These are phyloP conservation scores for Amphimedon queenslandica DNA, from an alignment of 37 sponge, comb jelly and placozoan species.

Conservation along the genomic window DNA sequence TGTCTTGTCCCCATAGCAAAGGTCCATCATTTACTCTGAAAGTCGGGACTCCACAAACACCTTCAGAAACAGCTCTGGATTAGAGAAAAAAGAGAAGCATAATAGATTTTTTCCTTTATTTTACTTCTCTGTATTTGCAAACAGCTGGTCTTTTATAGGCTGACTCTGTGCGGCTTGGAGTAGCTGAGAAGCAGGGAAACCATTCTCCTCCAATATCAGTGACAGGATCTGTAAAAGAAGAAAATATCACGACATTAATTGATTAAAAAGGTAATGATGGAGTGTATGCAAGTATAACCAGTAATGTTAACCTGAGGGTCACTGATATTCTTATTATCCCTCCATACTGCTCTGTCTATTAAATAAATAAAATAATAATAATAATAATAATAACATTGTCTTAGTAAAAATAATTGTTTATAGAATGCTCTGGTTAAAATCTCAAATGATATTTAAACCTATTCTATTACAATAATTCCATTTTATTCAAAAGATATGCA, in stretches of 20 bases:
- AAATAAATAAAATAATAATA: not conserved
- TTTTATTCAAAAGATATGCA: not conserved
- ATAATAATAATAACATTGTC: not conserved
- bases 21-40: slow-evolving; percentile 81
- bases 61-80: slow-evolving; percentile 70
- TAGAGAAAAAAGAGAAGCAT: not conserved
- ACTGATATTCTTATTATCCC: slow-evolving; percentile 63
- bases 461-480: no score
- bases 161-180: slow-evolving; percentile 26
- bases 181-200: slow-evolving; percentile 30
- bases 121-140: slow-evolving; percentile 52
- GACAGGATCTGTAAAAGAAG: slow-evolving; percentile 34
- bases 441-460: no score
- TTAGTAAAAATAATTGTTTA: no score
- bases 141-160: slow-evolving; percentile 40
- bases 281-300: not conserved
- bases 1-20: slow-evolving; percentile 84
- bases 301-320: slow-evolving; percentile 26
- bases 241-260: no score
- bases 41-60: slow-evolving; percentile 81
- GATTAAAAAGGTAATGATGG: no score
- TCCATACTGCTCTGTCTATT: slow-evolving; percentile 82
- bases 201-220: slow-evolving; percentile 46
- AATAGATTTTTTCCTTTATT: no score
- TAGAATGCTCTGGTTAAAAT: no score